A percentile compares a stretch with the other conserved stretches of the same genome.
Evolutionary conservation across 2,113 vertebrate species (phyloP).

Genomic region (Gasterosteus aculeatus): DNA sequence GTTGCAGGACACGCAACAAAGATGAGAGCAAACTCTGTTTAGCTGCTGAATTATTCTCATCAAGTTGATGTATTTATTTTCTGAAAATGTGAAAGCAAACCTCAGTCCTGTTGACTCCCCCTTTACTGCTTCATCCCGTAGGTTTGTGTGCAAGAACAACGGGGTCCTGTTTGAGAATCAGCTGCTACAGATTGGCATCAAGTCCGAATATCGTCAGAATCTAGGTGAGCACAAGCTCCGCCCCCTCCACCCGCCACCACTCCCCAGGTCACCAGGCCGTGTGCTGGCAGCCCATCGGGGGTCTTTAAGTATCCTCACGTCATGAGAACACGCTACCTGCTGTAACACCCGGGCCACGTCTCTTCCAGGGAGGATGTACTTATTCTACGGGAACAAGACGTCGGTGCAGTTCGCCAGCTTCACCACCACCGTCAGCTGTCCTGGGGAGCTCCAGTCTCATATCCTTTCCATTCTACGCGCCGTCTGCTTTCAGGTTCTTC

Average conservation of each 20-base stretch:
- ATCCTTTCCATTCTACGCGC: constrained; percentile 77
- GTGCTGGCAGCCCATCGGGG: too few relatives aligned
- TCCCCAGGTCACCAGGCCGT: too few relatives aligned
- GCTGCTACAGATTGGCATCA: constrained; percentile 92
- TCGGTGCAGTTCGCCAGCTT: constrained; percentile 93
- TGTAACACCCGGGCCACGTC: not conserved
- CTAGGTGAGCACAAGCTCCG: constrained; percentile 80
- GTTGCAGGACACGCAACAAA: not conserved
- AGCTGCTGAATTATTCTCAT: not conserved
- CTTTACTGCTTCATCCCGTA: constrained; percentile 44
- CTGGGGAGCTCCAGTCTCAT: constrained; percentile 90
- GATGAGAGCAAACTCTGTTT: not conserved
- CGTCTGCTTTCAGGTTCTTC: not conserved
- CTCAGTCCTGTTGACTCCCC: not conserved
- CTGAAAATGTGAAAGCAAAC: not conserved
- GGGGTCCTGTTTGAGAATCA: constrained; percentile 95
- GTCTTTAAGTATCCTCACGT: too few relatives aligned
- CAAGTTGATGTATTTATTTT: not conserved
- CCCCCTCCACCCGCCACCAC: too few relatives aligned
- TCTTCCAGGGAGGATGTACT: constrained; percentile 89
- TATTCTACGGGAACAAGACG: constrained; percentile 95
- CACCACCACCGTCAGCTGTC: constrained; percentile 86
- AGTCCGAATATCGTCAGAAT: constrained; percentile 94
- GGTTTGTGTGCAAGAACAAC: constrained; percentile 95
- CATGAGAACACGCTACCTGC: too few relatives aligned